Evolutionary conservation across 2,113 vertebrate genomes (phyloP), one percentile per base, ranked within the genome.

Genomic region (Daubentonia madagascariensis): DNA sequence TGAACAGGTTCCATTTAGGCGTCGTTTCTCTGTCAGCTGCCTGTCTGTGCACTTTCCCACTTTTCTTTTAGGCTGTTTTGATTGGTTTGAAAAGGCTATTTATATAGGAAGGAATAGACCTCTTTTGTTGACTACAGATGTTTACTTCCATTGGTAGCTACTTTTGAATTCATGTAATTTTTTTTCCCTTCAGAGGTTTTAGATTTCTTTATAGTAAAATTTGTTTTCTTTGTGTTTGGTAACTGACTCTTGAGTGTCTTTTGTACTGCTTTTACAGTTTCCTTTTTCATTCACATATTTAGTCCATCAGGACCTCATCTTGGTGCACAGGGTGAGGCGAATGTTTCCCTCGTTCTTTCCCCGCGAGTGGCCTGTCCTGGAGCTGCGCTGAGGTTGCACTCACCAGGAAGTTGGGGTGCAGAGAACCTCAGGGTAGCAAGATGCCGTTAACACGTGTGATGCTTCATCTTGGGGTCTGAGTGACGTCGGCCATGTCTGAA

Each of bases 361-460:
- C 10, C 57, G 45, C 13, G 43, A 22, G 45, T 8, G 85, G 17
- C 52, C 68, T 35, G 28, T 22, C 37, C 6, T 0, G 0, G 23
- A 8, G 8, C 28, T 63, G 37, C 43, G 18, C 54, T 20, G 59
- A 40, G 63, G 18, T 16, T 28, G 10, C 50, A 25, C 18, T 30
- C 12, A 25, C 85, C 23, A 18, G 35, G 48, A 37, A 3, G n/a
- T 3, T 3, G 8, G 20, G 9, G 30, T 9, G 45, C 25, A 0
- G 32, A 63, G 28, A 35, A 3, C 4, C 2, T 54, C 6, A 4
- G 22, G 5, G 35, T 4, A 16, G 0, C 3, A 16, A 37, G 43
- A 6, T 14, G 52, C 48, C 14, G 30, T 45, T 6, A 32, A 4
- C 48, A 20, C 5, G 8, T 1, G 17, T 18, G 30, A 17, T 12